phyloP scores from a whole-genome alignment of 2,113 vertebrate species.

The Nibea albiflora region DNA sequence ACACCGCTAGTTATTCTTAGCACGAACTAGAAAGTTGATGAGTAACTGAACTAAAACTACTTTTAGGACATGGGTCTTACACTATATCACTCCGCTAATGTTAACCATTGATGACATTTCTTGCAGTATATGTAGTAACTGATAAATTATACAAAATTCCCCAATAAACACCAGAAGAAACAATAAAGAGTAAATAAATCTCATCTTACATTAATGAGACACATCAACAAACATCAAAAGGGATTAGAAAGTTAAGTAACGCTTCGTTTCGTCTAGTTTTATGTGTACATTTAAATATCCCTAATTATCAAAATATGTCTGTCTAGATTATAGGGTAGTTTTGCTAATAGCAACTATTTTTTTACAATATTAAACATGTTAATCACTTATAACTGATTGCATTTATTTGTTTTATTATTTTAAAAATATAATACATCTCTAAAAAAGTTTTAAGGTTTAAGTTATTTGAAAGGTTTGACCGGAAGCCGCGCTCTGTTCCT shows the following conservation, averaged over 20 bases:
- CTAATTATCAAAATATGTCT: not conserved
- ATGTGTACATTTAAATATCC: too few relatives aligned
- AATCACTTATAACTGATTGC: not conserved
- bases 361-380: too few relatives aligned
- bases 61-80: not conserved
- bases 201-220: not conserved
- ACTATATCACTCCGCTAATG: not conserved
- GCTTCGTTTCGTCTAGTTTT: too few relatives aligned
- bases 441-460: not conserved
- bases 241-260: not conserved
- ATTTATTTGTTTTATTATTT: not conserved
- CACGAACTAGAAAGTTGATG: too few relatives aligned
- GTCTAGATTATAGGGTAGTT: not conserved
- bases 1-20: not conserved
- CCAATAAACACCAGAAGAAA: not conserved
- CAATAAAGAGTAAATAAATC: not conserved
- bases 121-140: not conserved
- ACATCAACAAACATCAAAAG: not conserved
- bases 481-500: slow-evolving; percentile 19
- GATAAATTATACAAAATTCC: not conserved
- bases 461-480: slow-evolving; percentile 44
- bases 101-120: not conserved
- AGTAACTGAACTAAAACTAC: not conserved
- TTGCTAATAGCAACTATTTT: not conserved
- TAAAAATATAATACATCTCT: not conserved